Conservation (phyloP, 2,888 invertebrate genomes). For the Epinotia ramella region DNA sequence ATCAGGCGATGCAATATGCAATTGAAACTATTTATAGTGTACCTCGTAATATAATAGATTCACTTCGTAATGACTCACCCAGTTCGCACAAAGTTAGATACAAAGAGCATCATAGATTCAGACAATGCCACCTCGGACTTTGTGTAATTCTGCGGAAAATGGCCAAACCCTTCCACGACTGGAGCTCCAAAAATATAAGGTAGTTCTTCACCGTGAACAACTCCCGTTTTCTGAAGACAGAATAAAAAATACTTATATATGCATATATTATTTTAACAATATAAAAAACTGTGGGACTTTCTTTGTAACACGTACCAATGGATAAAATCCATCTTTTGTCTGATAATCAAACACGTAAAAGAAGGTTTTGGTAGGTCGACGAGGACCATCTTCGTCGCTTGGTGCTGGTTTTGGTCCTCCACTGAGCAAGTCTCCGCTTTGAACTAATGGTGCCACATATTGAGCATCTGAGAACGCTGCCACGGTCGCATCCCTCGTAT, state of each 20-base stretch:
- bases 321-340: conserved; percentile 94
- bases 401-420: conserved; percentile 87
- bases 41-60: background rate
- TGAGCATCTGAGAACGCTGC: conserved; percentile 97
- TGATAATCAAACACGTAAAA: conserved; percentile 97
- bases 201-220: conserved; percentile 93
- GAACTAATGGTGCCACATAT: conserved; percentile 95
- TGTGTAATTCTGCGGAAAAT: conserved; percentile 92
- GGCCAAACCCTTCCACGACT: conserved; percentile 89
- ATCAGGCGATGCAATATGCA: background rate
- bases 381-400: conserved; percentile 80
- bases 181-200: conserved; percentile 94
- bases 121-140: conserved; percentile 90
- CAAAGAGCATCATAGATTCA: conserved; percentile 92
- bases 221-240: conserved; percentile 88
- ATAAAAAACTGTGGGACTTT: background rate
- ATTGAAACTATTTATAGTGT: conserved; percentile 3
- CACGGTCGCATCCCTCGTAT: conserved; percentile 94
- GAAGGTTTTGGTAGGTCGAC: conserved; percentile 90
- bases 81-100: conserved; percentile 91
- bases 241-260: background rate
- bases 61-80: conserved; percentile 86
- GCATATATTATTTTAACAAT: background rate
- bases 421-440: conserved; percentile 92
- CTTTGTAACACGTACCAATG: conserved; percentile 86